A percentile compares a stretch with the other conserved stretches of the same genome.
Conservation (phyloP, 2,888 invertebrate genomes). For the Erannis defoliaria region DNA sequence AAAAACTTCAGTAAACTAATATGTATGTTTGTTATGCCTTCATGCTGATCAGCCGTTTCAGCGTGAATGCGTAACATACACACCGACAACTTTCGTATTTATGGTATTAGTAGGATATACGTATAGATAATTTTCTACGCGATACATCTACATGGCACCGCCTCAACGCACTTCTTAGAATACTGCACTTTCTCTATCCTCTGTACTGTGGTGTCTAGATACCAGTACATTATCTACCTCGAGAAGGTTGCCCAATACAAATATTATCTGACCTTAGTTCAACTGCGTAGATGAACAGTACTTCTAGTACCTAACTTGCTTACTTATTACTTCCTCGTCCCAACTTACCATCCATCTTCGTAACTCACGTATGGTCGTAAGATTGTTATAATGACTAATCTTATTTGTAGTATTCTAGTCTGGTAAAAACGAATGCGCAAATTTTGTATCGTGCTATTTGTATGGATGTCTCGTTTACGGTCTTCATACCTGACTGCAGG, state of each 20-base stretch:
- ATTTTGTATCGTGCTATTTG: constrained; percentile 30
- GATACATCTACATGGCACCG: not conserved
- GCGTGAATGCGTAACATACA: too few relatives aligned
- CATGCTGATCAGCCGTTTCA: too few relatives aligned
- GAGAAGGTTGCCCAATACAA: constrained; percentile 34
- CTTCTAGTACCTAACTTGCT: constrained; percentile 3
- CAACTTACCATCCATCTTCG: constrained; percentile 13
- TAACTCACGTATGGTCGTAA: constrained; percentile 12
- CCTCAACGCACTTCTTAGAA: constrained; percentile 31
- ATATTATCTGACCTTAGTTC: constrained; percentile 38
- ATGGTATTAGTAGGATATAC: not conserved
- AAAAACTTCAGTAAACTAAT: too few relatives aligned
- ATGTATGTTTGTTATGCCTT: too few relatives aligned
- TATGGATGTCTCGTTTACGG: constrained; percentile 22
- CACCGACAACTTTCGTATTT: too few relatives aligned
- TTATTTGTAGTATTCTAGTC: constrained; percentile 9
- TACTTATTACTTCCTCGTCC: constrained; percentile 38
- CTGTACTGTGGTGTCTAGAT: constrained; percentile 9
- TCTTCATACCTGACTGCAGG: not conserved
- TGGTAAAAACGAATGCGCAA: constrained; percentile 6
- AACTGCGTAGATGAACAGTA: constrained; percentile 37
- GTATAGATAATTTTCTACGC: not conserved
- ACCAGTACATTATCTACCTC: constrained; percentile 5
- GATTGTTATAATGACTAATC: constrained; percentile 7
- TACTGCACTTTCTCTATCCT: constrained; percentile 36